Evolutionary conservation across 2,888 invertebrate species (phyloP), one percentile per base, ranked within the genome.

Genomic region (Stratiomys singularior): DNA sequence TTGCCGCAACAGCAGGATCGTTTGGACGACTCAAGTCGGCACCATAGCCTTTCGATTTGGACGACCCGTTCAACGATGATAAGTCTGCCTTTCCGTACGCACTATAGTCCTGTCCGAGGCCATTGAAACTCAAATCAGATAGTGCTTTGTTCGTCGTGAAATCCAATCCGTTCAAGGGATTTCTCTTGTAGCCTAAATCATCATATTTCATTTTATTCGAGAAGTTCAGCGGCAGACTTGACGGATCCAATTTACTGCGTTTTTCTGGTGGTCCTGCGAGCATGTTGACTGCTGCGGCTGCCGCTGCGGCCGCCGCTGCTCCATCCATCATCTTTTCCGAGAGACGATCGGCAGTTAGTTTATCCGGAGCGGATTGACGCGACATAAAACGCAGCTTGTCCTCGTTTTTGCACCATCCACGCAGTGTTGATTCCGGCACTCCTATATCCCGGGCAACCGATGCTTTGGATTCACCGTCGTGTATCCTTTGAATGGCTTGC

Each of bases 371-470:
- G 72, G 93, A 92, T 83, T 93, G 91, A 11, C 92, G 89, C 30
- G 93, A 92, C 84, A 92, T 91, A 85, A 92, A 90, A 81, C 92
- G 87, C 2, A 92, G 86, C 86, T 95, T 95, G 82, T 93, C 92
- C 84, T 94, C 94, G 84, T 94, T 93, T 86, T 95, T 95, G 87
- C 95, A 95, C 95, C 95, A 95, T 78, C 95, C 95, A 1, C 95
- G 90, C 18, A 95, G 88, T 9, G 95, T 95, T 1, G 94, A 95
- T 86, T 95, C 95, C 0, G 95, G 95, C 21, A 95, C 94, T 46
- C 94, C 94, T 84, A 95, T 94, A 85, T 94, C 94, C 1, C 95
- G 89, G 1, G 95, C 95, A 0, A 95, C 95, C 0, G 94, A 94
- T 1, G 95, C 95, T 84, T 95, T 95, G 77, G 94, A 94, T 86